Evolutionary conservation across 2,888 invertebrate species (phyloP), one percentile per base, ranked within the genome.

Genomic region (Ecdyonurus torrentis): DNA sequence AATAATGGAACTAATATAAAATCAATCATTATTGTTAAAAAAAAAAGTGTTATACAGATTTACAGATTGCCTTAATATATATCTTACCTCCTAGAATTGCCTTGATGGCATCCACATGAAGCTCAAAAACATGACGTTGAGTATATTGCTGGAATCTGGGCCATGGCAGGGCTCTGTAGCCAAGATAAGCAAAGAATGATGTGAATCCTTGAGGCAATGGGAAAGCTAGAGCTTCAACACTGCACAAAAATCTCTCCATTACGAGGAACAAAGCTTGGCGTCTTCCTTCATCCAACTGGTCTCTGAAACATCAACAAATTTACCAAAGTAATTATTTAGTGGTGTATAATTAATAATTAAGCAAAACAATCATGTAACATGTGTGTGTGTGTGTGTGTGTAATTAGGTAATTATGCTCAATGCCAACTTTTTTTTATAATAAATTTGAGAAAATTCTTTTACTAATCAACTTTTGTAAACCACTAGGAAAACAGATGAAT

Each of bases 81-180:
- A n/a, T 66, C 74, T 72, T 71, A 89, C 90, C 85, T 68, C 84
- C 83, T 73, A 91, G 83, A 66, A 91, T 89, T 55, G 84, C 82
- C 77, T 91, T 91, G 79, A 90, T 85, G 1, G 91, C 89, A 71
- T 91, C 91, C 24, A 91, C 87, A 76, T 91, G 92, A 67, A 93
- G 75, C 71, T 91, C 89, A 69, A 93, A 86, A 58, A 91, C 90
- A 72, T 89, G 87, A 69, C 87, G 80, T 68, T 87, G 85, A 63
- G 91, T 86, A 74, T 91, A 91, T 74, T 91, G 91, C 69, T 89
- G 74, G 74, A 93, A 93, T 72, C 85, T 82, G 66, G 86, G 81
- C 74, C 87, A 89, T 25, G 83, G 81, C 66, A 92, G 76, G 23
- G 88, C 84, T 68, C 86, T 80, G 74, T 89, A 90, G 1, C 90